Conservation (phyloP, 2,888 invertebrate species). For the Drosophila lacicola region DNA sequence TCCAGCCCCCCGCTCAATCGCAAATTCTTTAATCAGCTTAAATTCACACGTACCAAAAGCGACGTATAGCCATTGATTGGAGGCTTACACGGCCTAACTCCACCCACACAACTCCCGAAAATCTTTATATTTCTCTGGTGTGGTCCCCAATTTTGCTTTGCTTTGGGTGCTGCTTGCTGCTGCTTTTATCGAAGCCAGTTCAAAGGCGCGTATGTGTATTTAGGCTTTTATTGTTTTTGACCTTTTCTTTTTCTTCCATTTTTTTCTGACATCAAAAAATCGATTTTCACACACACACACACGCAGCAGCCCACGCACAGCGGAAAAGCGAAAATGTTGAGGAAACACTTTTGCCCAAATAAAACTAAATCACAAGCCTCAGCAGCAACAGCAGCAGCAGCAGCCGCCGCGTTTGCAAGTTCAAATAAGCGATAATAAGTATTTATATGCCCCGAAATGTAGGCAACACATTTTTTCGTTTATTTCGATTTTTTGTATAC, state of each 20-base stretch:
- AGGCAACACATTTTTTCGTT: constrained; percentile 33
- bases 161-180: constrained; percentile 35
- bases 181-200: constrained; percentile 77
- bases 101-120: constrained; percentile 12
- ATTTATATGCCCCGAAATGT: constrained; percentile 70
- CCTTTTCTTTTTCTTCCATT: constrained; percentile 56
- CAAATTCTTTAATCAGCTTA: constrained; percentile 84
- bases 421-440: constrained; percentile 82
- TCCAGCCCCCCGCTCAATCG: constrained; percentile 24
- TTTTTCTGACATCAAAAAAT: constrained; percentile 63
- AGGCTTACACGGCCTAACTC: constrained; percentile 60
- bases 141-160: not conserved
- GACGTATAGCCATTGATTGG: constrained; percentile 80
- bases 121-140: constrained; percentile 34
- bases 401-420: constrained; percentile 64
- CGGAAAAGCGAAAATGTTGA: constrained; percentile 25
- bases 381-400: constrained; percentile 27
- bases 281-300: constrained; percentile 58
- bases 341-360: constrained; percentile 55
- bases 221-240: constrained; percentile 81
- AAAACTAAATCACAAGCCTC: constrained; percentile 63
- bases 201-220: constrained; percentile 80
- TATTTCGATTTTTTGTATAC: constrained; percentile 18
- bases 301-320: constrained; percentile 39
- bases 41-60: constrained; percentile 83